phyloP scores from a whole-genome alignment of 2,888 invertebrate species.

The Trilocha varians region DNA sequence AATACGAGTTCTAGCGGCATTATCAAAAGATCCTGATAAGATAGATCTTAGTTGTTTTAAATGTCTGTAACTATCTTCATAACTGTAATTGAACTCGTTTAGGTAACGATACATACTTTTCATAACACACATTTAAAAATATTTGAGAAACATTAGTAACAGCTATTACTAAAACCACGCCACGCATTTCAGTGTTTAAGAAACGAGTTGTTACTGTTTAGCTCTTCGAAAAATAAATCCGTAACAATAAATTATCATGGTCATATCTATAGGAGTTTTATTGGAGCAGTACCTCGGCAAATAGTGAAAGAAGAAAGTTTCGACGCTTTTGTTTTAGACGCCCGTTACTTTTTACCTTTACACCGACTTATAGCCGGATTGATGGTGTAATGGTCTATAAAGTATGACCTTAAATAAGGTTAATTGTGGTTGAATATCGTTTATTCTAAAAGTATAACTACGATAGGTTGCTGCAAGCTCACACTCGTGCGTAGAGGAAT shows the following conservation, averaged over 20 bases:
- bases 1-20: no score
- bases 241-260: background rate
- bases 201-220: background rate
- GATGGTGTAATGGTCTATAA: slow-evolving; percentile 1
- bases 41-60: no score
- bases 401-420: slow-evolving; percentile 2
- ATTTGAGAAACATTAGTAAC: no score
- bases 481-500: slow-evolving; percentile 17
- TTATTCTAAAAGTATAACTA: background rate
- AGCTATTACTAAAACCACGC: no score
- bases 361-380: background rate
- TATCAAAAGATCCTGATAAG: no score
- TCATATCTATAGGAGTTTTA: background rate
- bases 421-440: no score
- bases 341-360: background rate
- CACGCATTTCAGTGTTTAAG: no score
- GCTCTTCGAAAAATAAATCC: background rate
- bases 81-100: no score
- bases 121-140: no score
- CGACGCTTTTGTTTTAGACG: background rate
- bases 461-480: background rate
- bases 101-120: no score
- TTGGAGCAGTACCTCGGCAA: background rate
- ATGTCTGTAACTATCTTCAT: no score
- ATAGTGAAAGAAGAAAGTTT: background rate